Base-by-base conservation (phyloP, 2,797 vertebrate species). In the Onychomys arenicola region DNA sequence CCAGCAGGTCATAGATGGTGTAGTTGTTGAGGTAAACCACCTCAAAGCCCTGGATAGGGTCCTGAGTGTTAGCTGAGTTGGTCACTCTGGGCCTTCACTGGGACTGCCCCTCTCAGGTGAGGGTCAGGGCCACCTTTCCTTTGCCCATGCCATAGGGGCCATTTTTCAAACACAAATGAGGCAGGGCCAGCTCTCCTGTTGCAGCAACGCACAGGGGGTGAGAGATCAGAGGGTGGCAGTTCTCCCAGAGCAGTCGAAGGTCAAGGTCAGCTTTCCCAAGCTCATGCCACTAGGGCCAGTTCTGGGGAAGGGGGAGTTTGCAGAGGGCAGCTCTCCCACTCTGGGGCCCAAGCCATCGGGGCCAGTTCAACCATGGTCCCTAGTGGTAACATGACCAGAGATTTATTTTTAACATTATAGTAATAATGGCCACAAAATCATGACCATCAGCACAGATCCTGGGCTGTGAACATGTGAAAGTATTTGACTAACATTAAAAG, bases 131-230 rank as follows among this genome's bases (percentile, higher is more conserved):
- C 69, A 71, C 17, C 16, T 37, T 71, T 71, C 67, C 34, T n/a
- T 16, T n/a, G 34, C 17, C 34, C 1, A 10, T 71, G n/a, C n/a
- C n/a, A 23, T 71, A 71, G n/a, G n/a, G 69, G 9, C 21, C 19
- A 40, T 71, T 19, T 71, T n/a, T 71, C 4, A 3, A n/a, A 71
- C 69, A 40, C 8, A 37, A 71, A 40, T 23, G 69, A 21, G 8
- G 3, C n/a, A 21, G 69, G 6, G 3, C n/a, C 69, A 71, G 19
- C n/a, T 71, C 69, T 71, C n/a, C 67, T n/a, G n/a, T 37, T 37
- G 69, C 6, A 71, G 21, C 1, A 71, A 19, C 9, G 1, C 8
- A 0, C 69, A 71, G 19, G 1, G 37, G 9, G 4, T 40, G n/a
- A 4, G n/a, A 21, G n/a, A 71, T 71, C 8, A 37, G n/a, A 19